Evolutionary conservation across 2,888 invertebrate species (phyloP).

Genomic region (Proisotoma minuta): DNA sequence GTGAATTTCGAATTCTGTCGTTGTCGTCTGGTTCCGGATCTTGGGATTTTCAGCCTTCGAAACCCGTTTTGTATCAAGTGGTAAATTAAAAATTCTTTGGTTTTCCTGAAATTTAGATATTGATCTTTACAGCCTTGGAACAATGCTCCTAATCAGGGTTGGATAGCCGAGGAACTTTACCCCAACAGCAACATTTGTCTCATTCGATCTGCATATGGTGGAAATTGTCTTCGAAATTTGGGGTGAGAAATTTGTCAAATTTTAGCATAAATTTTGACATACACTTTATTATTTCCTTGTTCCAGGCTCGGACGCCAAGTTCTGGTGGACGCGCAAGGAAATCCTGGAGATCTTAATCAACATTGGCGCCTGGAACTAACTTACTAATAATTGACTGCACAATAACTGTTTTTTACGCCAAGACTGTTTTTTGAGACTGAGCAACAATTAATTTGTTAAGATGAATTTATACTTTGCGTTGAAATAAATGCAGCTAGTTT

Average conservation of each 20-base stretch:
- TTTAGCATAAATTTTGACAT: too few species aligned
- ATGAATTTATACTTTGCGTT: too few species aligned
- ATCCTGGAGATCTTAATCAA: neutral
- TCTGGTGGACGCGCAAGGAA: conserved; percentile 3
- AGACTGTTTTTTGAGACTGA: too few species aligned
- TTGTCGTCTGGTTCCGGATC: neutral
- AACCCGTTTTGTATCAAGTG: conserved; percentile 8
- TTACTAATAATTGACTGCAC: conserved; percentile 9
- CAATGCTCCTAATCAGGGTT: conserved; percentile 4
- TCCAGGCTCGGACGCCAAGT: conserved; percentile 2
- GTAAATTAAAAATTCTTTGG: conserved; percentile 4
- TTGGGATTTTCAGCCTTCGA: conserved; percentile 18
- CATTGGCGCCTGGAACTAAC: conserved; percentile 17
- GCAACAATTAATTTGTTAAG: too few species aligned
- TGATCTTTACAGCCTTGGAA: neutral
- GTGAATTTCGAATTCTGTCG: conserved; percentile 11
- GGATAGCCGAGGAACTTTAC: conserved; percentile 18
- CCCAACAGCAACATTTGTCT: conserved; percentile 22
- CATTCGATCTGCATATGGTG: conserved; percentile 10
- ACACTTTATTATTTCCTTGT: neutral
- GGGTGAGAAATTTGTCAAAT: too few species aligned
- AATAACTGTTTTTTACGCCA: too few species aligned
- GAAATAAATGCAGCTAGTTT: too few species aligned
- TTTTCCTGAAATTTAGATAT: neutral
- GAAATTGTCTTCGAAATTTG: conserved; percentile 12